phyloP scores from a whole-genome alignment of 2,113 vertebrate genomes.

The Panurus biarmicus region DNA sequence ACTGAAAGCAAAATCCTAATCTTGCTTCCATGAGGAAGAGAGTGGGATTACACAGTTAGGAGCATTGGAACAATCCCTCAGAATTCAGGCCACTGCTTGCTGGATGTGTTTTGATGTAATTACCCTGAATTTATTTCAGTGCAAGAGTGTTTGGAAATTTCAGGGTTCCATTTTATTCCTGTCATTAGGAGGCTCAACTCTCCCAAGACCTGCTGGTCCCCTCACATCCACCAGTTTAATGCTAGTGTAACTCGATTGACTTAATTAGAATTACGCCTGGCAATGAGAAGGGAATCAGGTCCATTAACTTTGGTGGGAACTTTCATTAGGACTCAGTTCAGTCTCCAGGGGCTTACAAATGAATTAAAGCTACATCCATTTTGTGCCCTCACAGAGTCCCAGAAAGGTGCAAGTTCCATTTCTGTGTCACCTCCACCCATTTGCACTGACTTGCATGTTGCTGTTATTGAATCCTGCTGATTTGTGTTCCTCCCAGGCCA shows the following conservation, averaged over 20 bases:
- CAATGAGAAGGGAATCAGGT: conserved; percentile 41
- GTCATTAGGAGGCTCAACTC: conserved; percentile 14
- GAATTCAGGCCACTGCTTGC: conserved; percentile 26
- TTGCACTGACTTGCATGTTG: not conserved
- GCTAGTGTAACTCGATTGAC: conserved; percentile 4
- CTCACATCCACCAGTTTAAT: conserved; percentile 28
- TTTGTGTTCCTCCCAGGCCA: conserved; percentile 26
- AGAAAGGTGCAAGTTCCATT: not conserved
- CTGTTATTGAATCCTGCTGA: conserved; percentile 43
- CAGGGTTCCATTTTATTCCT: conserved; percentile 14
- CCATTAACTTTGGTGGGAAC: conserved; percentile 58
- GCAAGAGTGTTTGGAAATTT: not conserved
- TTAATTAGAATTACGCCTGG: conserved; percentile 53
- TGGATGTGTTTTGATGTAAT: conserved; percentile 14
- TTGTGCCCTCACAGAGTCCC: not conserved
- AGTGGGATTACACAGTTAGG: not conserved
- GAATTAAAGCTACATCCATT: conserved; percentile 4
- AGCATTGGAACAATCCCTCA: not conserved
- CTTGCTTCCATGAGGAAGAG: not conserved
- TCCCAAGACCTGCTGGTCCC: conserved; percentile 23
- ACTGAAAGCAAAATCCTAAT: not conserved
- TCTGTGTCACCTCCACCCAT: not conserved
- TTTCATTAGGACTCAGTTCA: conserved; percentile 55
- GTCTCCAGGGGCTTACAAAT: conserved; percentile 7
- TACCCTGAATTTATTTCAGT: not conserved